These are phyloP conservation scores for Phalanger gymnotis DNA, from an alignment of 2,797 vertebrate genomes.

Conservation along the genomic window DNA sequence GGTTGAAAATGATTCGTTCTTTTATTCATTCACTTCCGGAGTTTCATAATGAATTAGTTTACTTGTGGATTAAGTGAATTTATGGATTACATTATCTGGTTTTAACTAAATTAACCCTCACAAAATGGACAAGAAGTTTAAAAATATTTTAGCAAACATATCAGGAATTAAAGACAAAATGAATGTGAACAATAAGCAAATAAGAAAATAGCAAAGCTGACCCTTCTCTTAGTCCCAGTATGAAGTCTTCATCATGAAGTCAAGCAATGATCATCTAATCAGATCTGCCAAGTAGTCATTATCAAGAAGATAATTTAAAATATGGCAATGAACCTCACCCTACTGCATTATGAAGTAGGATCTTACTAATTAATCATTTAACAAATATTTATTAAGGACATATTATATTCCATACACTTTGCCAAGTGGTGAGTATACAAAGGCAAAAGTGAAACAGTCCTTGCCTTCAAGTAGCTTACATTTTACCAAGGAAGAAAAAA, in stretches of 20 bases:
- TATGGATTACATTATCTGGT: background rate
- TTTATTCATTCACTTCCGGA: background rate
- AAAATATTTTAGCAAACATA: conserved; percentile 16
- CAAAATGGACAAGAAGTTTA: conserved; percentile 17
- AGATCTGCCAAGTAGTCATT: background rate
- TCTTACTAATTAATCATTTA: background rate
- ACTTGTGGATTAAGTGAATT: background rate
- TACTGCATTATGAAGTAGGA: background rate
- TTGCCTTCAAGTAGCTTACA: background rate
- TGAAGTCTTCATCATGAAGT: background rate
- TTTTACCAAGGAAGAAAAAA: background rate
- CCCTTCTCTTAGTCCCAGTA: background rate
- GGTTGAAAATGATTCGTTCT: background rate
- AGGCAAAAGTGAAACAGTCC: background rate
- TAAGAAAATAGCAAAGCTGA: background rate
- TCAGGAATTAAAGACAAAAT: conserved; percentile 37
- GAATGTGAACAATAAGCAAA: conserved; percentile 14
- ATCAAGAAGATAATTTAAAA: background rate
- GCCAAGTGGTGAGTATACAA: too few relatives aligned
- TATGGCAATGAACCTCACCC: background rate
- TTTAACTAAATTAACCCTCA: background rate
- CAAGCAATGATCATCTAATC: conserved; percentile 5
- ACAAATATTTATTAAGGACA: background rate
- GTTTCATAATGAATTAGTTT: background rate
- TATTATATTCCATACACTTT: background rate